Evolutionary conservation across 2,113 vertebrate species (phyloP).

Genomic region (Xiphophorus hellerii): DNA sequence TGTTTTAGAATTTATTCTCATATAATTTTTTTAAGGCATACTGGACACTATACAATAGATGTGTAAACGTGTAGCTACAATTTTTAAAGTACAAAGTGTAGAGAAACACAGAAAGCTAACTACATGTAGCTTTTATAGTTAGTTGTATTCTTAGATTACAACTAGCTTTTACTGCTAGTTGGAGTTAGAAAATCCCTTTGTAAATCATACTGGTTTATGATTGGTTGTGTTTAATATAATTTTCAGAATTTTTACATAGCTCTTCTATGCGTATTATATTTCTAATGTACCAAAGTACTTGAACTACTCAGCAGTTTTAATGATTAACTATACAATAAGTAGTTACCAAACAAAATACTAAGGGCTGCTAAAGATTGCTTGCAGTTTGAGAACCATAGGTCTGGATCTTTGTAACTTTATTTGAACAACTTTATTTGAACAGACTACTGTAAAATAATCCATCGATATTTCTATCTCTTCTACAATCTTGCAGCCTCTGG

Average conservation of each 20-base stretch:
- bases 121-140: not conserved
- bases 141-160: not conserved
- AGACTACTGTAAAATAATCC: constrained; percentile 37
- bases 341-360: not conserved
- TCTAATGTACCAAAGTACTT: not conserved
- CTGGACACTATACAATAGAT: no score
- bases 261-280: not conserved
- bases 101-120: not conserved
- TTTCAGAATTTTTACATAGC: no score
- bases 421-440: constrained; percentile 20
- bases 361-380: not conserved
- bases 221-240: not conserved
- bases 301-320: not conserved
- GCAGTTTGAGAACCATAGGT: not conserved
- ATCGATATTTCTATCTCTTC: constrained; percentile 44
- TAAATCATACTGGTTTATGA: not conserved
- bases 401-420: not conserved
- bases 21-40: not conserved
- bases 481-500: constrained; percentile 84
- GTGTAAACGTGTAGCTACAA: not conserved
- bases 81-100: no score
- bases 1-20: not conserved
- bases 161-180: not conserved
- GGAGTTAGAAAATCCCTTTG: not conserved
- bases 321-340: not conserved